These are phyloP conservation scores for Pelodytes ibericus DNA, from an alignment of 2,797 vertebrate genomes.

Conservation along the genomic window DNA sequence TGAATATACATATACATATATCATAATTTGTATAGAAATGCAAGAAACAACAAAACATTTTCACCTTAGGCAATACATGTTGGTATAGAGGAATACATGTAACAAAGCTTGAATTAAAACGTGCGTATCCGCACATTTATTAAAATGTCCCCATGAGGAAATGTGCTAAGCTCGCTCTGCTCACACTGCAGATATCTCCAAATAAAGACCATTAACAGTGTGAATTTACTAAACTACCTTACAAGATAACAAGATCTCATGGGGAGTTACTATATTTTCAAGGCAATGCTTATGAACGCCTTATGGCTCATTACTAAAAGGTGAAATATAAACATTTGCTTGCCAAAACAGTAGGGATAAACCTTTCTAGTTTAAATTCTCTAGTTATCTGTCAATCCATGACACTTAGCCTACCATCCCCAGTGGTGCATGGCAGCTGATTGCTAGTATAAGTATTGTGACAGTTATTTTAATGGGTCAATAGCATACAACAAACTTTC, in stretches of 20 bases:
- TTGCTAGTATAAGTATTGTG: too few species aligned
- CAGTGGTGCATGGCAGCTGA: neutral
- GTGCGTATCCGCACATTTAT: neutral
- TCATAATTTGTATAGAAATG: neutral
- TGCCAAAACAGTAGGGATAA: neutral
- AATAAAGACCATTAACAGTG: neutral
- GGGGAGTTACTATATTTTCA: neutral
- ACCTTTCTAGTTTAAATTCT: neutral
- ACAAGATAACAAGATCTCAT: neutral
- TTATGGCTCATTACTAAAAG: neutral
- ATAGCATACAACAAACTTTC: too few species aligned
- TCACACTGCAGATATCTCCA: neutral
- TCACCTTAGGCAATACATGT: neutral
- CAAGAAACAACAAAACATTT: neutral
- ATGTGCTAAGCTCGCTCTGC: neutral
- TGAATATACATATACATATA: too few species aligned
- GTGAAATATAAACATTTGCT: neutral
- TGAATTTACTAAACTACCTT: neutral
- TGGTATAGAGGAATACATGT: neutral
- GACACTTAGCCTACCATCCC: neutral
- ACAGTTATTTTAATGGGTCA: too few species aligned
- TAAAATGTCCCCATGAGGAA: neutral
- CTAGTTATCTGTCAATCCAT: neutral
- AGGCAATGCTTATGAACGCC: neutral
- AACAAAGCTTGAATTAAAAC: neutral